Percentiles rank a stretch among this genome's conserved stretches.
Evolutionary conservation across 1,140 invertebrate species (phyloP).

Genomic region (Drosophila ogumai): DNA sequence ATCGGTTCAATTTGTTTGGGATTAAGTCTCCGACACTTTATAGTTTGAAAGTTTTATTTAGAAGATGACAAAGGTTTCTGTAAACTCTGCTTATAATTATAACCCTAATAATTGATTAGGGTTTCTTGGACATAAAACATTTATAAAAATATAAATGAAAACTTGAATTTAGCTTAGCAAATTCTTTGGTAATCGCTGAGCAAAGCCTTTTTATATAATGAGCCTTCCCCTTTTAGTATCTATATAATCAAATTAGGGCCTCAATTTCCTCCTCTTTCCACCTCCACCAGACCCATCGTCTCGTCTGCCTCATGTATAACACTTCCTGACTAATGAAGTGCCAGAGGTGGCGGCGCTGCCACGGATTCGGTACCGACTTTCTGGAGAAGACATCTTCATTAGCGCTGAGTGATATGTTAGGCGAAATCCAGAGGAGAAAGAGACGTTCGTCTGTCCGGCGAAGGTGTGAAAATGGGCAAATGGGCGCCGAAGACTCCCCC

Average conservation of each 20-base stretch:
- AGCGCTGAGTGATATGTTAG: conserved; percentile 64
- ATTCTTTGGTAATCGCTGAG: conserved; percentile 15
- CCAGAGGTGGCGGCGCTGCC: conserved; percentile 46
- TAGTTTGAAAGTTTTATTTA: background rate
- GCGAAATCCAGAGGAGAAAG: conserved; percentile 31
- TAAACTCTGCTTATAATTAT: background rate
- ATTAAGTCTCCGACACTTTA: background rate
- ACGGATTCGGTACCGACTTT: conserved; percentile 33
- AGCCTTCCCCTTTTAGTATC: conserved; percentile 17
- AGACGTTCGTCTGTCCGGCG: conserved; percentile 26
- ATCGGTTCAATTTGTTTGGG: background rate
- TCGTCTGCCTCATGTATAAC: conserved; percentile 61
- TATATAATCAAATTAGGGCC: conserved; percentile 51
- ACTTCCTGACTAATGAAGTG: conserved; percentile 76
- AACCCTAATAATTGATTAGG: too few species aligned
- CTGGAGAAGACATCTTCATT: conserved; percentile 71
- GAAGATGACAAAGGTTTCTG: background rate
- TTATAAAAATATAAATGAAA: background rate
- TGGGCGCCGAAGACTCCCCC: conserved; percentile 40
- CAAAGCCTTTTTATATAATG: conserved; percentile 24
- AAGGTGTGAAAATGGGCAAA: conserved; percentile 61
- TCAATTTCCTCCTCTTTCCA: conserved; percentile 43
- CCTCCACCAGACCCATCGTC: background rate
- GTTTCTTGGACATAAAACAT: background rate
- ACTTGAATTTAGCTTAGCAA: conserved; percentile 3